These are phyloP conservation scores for Lasiurus cinereus DNA, from an alignment of 2,113 vertebrate species.

Conservation along the genomic window DNA sequence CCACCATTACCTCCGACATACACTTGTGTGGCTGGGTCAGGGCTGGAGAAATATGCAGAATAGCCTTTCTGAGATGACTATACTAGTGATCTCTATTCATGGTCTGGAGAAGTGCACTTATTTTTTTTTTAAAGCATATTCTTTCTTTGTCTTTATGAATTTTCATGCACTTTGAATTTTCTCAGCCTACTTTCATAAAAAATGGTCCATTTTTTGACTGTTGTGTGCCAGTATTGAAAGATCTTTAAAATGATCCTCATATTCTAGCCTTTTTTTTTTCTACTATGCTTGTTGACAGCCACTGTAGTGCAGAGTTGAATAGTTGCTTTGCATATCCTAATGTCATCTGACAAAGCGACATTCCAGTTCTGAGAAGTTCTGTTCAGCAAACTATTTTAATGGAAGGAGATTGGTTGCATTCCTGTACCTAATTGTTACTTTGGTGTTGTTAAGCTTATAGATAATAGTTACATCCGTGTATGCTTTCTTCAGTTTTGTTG, in stretches of 20 bases:
- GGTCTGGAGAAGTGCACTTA: neutral
- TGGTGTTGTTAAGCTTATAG: neutral
- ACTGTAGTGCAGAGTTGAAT: neutral
- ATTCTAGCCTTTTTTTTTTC: slow-evolving; percentile 1
- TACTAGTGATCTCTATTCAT: neutral
- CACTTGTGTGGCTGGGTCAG: neutral
- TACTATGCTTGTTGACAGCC: neutral
- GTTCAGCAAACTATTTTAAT: slow-evolving; percentile 7
- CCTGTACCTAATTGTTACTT: slow-evolving; percentile 20
- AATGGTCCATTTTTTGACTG: neutral
- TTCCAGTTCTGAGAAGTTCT: slow-evolving; percentile 13
- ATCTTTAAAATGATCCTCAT: neutral
- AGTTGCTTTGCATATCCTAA: slow-evolving; percentile 2
- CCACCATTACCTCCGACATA: fast-evolving
- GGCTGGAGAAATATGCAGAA: neutral
- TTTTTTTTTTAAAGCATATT: slow-evolving; percentile 11
- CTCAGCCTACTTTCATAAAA: neutral
- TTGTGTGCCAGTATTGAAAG: neutral
- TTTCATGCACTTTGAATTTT: slow-evolving; percentile 51
- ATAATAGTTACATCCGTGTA: neutral
- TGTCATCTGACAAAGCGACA: slow-evolving; percentile 24
- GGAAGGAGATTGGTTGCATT: slow-evolving; percentile 21
- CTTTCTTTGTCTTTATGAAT: neutral
- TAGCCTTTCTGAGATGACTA: neutral
- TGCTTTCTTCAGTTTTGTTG: slow-evolving; percentile 12